A percentile compares a stretch with the other conserved stretches of the same genome.
Conservation (phyloP, 2,797 vertebrate species). For the Adelosebastes latens region DNA sequence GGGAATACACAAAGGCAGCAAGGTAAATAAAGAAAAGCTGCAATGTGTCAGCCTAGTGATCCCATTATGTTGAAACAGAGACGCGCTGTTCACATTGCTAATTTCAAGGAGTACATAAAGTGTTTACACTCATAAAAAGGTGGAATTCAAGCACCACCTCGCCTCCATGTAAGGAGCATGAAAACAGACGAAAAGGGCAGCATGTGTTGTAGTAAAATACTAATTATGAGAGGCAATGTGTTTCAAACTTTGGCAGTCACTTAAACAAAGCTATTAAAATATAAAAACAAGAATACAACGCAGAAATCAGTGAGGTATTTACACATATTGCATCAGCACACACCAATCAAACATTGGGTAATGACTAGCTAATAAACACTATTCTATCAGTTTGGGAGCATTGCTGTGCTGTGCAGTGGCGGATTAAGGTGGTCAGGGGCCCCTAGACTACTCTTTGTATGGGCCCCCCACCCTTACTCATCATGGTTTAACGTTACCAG, state of each 20-base stretch:
- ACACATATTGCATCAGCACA: neutral
- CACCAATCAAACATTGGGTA: neutral
- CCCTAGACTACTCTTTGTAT: no score
- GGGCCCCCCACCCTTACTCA: no score
- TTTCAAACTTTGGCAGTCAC: neutral
- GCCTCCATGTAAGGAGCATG: neutral
- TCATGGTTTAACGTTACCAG: no score
- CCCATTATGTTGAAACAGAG: neutral
- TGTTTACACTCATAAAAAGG: conserved; percentile 5
- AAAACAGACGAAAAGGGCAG: neutral
- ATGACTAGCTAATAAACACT: neutral
- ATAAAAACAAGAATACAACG: neutral
- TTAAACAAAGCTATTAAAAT: neutral
- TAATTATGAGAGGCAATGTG: neutral
- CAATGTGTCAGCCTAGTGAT: neutral
- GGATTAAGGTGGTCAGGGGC: neutral
- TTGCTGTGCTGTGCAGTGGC: neutral
- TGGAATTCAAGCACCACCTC: neutral
- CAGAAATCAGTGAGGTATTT: neutral
- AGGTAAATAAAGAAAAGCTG: neutral
- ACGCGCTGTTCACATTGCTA: neutral
- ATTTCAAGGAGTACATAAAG: neutral
- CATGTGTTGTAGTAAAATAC: neutral
- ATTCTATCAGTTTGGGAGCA: neutral
- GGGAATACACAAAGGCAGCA: neutral